Percentiles rank a stretch among this genome's conserved stretches.
Evolutionary conservation across 2,888 invertebrate genomes (phyloP).

Genomic region (Gerris lacustris): DNA sequence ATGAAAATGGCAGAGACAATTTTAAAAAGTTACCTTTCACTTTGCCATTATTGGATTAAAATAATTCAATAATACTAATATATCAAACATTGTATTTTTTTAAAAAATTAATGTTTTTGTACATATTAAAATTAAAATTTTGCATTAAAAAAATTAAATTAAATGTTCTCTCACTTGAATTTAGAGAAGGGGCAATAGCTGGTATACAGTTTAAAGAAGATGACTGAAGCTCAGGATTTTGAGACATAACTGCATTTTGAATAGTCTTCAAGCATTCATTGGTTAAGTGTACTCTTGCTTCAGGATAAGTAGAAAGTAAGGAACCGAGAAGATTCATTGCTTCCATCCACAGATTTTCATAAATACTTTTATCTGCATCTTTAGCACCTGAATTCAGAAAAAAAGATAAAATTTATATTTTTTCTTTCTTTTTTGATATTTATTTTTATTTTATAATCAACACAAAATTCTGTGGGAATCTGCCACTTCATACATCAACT

Average conservation of each 20-base stretch:
- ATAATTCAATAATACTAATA: too few relatives aligned
- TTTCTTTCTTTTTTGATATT: too few relatives aligned
- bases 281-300: neutral
- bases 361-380: neutral
- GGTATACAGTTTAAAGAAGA: slow-evolving; percentile 3
- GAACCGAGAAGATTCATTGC: neutral
- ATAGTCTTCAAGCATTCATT: neutral
- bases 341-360: neutral
- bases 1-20: too few relatives aligned
- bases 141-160: too few relatives aligned
- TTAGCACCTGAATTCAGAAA: neutral
- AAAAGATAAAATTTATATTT: too few relatives aligned
- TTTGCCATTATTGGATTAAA: too few relatives aligned
- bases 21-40: too few relatives aligned
- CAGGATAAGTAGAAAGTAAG: neutral
- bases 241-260: neutral
- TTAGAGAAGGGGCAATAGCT: neutral
- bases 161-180: neutral
- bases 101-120: too few relatives aligned
- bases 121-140: too few relatives aligned
- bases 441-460: neutral
- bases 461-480: neutral
- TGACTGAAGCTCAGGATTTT: neutral
- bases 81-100: too few relatives aligned
- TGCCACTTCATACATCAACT: too few relatives aligned